These are phyloP conservation scores for Lanistes nyassanus DNA, from an alignment of 1,140 invertebrate species.

Conservation along the genomic window DNA sequence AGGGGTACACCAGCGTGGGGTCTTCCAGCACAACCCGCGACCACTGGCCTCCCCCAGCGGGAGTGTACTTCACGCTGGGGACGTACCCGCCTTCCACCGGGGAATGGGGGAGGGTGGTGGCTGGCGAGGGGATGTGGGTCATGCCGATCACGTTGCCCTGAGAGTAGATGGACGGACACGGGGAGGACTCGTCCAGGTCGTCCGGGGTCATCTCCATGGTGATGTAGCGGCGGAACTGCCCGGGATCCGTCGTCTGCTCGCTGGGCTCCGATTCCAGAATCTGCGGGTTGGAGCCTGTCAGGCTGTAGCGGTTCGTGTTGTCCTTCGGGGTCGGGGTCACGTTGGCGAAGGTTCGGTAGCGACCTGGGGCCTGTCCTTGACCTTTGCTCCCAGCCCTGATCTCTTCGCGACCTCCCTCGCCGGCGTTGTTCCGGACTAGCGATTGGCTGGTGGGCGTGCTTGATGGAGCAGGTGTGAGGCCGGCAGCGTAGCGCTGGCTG, in stretches of 20 bases:
- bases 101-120: slow-evolving; percentile 9
- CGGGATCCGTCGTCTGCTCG: slow-evolving; percentile 42
- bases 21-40: slow-evolving; percentile 12
- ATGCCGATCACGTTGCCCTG: slow-evolving; percentile 29
- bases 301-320: slow-evolving; percentile 44
- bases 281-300: slow-evolving; percentile 36
- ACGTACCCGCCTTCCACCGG: slow-evolving; percentile 20
- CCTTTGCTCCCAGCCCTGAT: slow-evolving; percentile 23
- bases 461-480: slow-evolving; percentile 38
- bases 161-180: slow-evolving; percentile 28
- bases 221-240: slow-evolving; percentile 43
- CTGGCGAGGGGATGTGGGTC: slow-evolving; percentile 27
- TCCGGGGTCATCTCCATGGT: slow-evolving; percentile 42
- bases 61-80: slow-evolving; percentile 15
- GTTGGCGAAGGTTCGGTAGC: slow-evolving; percentile 32
- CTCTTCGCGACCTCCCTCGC: slow-evolving; percentile 28
- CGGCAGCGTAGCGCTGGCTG: slow-evolving; percentile 33
- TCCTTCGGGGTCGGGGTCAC: slow-evolving; percentile 30
- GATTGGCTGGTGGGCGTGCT: slow-evolving; percentile 35
- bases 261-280: slow-evolving; percentile 31
- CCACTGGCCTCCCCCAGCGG: slow-evolving; percentile 1
- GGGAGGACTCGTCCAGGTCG: slow-evolving; percentile 35
- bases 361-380: slow-evolving; percentile 18
- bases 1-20: slow-evolving; percentile 25
- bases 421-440: not conserved